These are phyloP conservation scores for Naso thynnoides DNA, from an alignment of 2,797 vertebrate genomes.

Conservation along the genomic window DNA sequence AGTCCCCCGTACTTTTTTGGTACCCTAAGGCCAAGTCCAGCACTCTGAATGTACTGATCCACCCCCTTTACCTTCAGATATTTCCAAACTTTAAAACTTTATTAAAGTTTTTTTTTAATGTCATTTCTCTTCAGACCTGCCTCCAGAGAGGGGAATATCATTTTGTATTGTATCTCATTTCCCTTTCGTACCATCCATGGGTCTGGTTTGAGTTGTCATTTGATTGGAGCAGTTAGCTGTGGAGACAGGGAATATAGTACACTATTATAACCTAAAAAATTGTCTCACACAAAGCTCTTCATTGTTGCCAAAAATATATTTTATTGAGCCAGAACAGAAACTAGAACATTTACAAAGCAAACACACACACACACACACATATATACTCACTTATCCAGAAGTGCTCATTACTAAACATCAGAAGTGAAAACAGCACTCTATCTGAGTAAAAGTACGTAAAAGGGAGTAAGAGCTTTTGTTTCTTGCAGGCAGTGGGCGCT, in stretches of 20 bases:
- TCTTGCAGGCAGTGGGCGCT: constrained; percentile 76
- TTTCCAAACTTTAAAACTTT: constrained; percentile 75
- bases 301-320: constrained; percentile 88
- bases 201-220: constrained; percentile 72
- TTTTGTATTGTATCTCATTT: constrained; percentile 74
- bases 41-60: constrained; percentile 84
- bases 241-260: constrained; percentile 77
- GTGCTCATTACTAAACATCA: constrained; percentile 85
- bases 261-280: constrained; percentile 79
- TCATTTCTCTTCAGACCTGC: constrained; percentile 71
- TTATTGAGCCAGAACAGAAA: constrained; percentile 87
- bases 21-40: constrained; percentile 80
- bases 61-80: constrained; percentile 74
- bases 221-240: constrained; percentile 78
- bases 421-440: constrained; percentile 74
- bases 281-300: constrained; percentile 82
- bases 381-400: constrained; percentile 75
- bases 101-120: constrained; percentile 72
- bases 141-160: constrained; percentile 72
- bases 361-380: constrained; percentile 45
- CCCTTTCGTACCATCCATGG: constrained; percentile 68
- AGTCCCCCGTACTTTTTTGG: constrained; percentile 57
- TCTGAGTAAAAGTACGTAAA: constrained; percentile 75
- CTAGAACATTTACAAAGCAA: constrained; percentile 76
- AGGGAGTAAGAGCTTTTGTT: constrained; percentile 75